Evolutionary conservation across 2,888 invertebrate genomes (phyloP), one percentile per base, ranked within the genome.

Genomic region (Agriopis aurantiaria): DNA sequence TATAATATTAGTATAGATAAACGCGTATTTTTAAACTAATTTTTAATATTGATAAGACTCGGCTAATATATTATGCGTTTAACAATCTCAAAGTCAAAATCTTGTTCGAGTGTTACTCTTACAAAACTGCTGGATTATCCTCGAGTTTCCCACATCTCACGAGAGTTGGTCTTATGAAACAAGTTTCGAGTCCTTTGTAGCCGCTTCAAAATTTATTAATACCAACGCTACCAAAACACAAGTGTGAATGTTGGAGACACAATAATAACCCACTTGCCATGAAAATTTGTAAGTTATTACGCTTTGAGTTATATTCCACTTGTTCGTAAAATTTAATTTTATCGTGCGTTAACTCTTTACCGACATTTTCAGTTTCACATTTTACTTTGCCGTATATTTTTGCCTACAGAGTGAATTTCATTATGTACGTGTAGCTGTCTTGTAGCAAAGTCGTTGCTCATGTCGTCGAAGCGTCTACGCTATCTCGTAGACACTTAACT

Each of bases 401-500:
- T 71, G 73, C 56, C 43, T 66, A 66, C 75, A 65, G 71, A 74
- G 74, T 65, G 74, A 73, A 75, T 73, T 75, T 77, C 75, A 75
- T 77, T 75, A 71, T 65, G 59, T 59, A 8, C 53, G 53, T 62
- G 43, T 41, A 65, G 73, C 71, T 51, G 69, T 69, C 73, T 74
- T 70, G 75, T 74, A 73, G 75, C 66, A 70, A 73, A 71, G 71
- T 76, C 73, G 73, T 75, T 65, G 73, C 73, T 75, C 77, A 75
- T 69, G 75, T 74, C 73, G 67, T 68, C 68, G 73, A 62, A 69
- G 66, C 68, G 23, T 7, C 56, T 59, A 69, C 63, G 56, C 65
- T 57, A 68, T 69, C 69, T 71, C 66, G 71, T 71, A 74, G 68
- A 68, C 61, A 68, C 68, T 23, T 73, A 70, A 65, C 72, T 72